These are phyloP conservation scores for Orius insidiosus DNA, from an alignment of 1,140 invertebrate genomes.

Conservation along the genomic window DNA sequence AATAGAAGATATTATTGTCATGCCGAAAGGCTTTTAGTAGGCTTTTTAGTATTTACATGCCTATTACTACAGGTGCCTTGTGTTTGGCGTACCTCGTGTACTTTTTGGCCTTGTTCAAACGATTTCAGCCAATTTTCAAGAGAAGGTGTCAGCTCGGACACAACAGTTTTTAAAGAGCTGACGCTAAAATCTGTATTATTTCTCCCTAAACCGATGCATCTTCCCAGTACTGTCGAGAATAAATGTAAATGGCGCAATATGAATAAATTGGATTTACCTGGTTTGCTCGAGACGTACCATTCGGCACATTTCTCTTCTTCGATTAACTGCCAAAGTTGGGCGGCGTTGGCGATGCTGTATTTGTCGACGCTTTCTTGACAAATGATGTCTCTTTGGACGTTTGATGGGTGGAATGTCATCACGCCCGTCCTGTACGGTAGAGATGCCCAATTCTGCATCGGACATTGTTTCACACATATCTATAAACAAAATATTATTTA, in stretches of 20 bases:
- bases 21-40: conserved; percentile 16
- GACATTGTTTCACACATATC: conserved; percentile 67
- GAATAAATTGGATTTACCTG: conserved; percentile 37
- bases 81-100: conserved; percentile 6
- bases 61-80: conserved; percentile 1
- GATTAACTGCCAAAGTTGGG: conserved; percentile 30
- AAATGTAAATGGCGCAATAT: not conserved
- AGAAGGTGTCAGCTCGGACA: not conserved
- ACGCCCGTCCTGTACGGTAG: conserved; percentile 7
- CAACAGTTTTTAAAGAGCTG: not conserved
- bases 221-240: conserved; percentile 1
- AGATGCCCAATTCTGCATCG: conserved; percentile 28
- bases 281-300: conserved; percentile 53
- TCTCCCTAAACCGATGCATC: conserved; percentile 1
- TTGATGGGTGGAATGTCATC: conserved; percentile 7
- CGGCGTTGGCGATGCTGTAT: conserved; percentile 23
- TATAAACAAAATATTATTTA: conserved; percentile 23
- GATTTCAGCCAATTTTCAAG: conserved; percentile 2
- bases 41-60: conserved; percentile 1
- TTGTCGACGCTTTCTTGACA: conserved; percentile 45
- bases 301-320: conserved; percentile 46
- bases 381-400: conserved; percentile 16
- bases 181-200: conserved; percentile 8
- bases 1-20: conserved; percentile 8
- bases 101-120: not conserved